Conservation (phyloP, 1,140 invertebrate genomes). For the Macrobrachium rosenbergii region DNA sequence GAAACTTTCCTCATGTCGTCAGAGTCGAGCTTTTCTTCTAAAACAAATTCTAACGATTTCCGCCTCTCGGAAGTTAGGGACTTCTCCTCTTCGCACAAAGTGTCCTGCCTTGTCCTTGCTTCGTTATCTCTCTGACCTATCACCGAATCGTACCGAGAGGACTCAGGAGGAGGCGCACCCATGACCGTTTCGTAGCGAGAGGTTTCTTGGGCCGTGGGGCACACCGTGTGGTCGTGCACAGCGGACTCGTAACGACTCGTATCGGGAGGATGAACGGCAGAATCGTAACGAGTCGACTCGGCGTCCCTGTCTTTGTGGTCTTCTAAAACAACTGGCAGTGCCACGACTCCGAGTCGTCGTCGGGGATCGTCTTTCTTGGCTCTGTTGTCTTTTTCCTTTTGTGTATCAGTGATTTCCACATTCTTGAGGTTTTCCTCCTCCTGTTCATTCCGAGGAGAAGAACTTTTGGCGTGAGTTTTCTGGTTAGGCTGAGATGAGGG, state of each 20-base stretch:
- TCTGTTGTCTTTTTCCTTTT: slow-evolving; percentile 43
- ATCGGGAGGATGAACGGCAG: slow-evolving; percentile 56
- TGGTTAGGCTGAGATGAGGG: slow-evolving; percentile 35
- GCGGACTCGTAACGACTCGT: slow-evolving; percentile 65
- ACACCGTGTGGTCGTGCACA: slow-evolving; percentile 56
- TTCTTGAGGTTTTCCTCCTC: slow-evolving; percentile 63
- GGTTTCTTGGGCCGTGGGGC: slow-evolving; percentile 40
- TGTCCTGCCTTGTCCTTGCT: slow-evolving; percentile 50
- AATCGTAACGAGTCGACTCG: slow-evolving; percentile 64
- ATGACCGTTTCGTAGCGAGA: slow-evolving; percentile 62
- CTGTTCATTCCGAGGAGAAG: slow-evolving; percentile 60
- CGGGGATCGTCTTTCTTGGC: slow-evolving; percentile 56
- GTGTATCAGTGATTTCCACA: slow-evolving; percentile 54
- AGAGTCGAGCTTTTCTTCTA: slow-evolving; percentile 64
- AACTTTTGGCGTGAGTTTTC: slow-evolving; percentile 43
- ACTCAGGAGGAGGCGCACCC: slow-evolving; percentile 55
- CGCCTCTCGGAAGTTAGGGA: slow-evolving; percentile 59
- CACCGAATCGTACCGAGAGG: slow-evolving; percentile 56
- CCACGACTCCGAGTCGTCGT: slow-evolving; percentile 51
- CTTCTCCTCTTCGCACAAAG: slow-evolving; percentile 60
- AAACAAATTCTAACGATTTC: slow-evolving; percentile 63
- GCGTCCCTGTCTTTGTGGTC: slow-evolving; percentile 60
- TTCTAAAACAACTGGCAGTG: slow-evolving; percentile 62
- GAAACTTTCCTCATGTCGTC: slow-evolving; percentile 67
- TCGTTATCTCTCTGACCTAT: slow-evolving; percentile 50